Evolutionary conservation across 2,797 vertebrate genomes (phyloP), one percentile per base, ranked within the genome.

Genomic region (Sphaeramia orbicularis): DNA sequence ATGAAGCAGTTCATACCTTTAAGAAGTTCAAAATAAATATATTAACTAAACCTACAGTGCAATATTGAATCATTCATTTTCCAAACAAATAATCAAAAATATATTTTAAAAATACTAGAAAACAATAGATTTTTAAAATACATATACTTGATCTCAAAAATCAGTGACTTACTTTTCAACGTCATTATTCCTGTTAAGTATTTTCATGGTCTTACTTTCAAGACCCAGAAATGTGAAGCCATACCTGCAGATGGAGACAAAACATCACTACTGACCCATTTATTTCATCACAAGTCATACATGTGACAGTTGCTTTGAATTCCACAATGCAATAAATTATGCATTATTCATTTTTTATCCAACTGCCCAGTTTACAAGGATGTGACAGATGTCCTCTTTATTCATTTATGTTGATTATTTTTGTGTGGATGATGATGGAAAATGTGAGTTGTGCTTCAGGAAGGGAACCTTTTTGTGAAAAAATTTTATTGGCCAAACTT

Each of bases 191-290:
- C 95, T 94, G 93, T 97, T 99, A 66, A 89, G 88, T 79, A 99
- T 91, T 93, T 93, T 97, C 96, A 99, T 96, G 71, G 74, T 90
- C 89, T 95, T 92, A 7, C 95, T 96, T 86, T 95, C 94, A 55
- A 95, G 91, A 74, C 98, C 98, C 81, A 98, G 92, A 93, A 96
- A 99, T 71, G 95, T 97, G 89, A 98, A 99, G 81, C 98, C 97
- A 57, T 96, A 96, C 94, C 98, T 99, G 91, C 91, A 88, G 73
- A 55, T 55, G 55, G 81, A 83, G 69, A 83, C 71, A 65, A 69
- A 84, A 54, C 14, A 60, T 19, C 12, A 90, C 84, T 80, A 69
- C 67, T 74, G 14, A 58, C 38, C 2, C 8, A 45, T 60, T 43
- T n/a, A 36, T 50, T 19, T 14, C 44, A 1, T 51, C 0, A 4